These are phyloP conservation scores for Patella vulgata DNA, from an alignment of 1,140 invertebrate species.

Conservation along the genomic window DNA sequence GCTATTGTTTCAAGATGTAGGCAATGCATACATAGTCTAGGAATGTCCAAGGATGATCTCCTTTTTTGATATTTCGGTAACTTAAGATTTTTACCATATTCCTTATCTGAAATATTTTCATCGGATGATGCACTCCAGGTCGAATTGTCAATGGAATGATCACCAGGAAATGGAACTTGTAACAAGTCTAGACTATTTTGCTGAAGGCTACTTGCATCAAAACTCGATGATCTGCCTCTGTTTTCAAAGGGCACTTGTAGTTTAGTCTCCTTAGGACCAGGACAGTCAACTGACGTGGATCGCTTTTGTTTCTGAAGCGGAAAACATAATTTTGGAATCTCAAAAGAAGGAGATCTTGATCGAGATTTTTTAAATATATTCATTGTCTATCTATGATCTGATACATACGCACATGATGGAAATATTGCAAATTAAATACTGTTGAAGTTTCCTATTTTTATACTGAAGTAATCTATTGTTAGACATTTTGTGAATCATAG, in stretches of 20 bases:
- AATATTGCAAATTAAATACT: no score
- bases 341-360: constrained; percentile 49
- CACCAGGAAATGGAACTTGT: constrained; percentile 43
- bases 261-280: constrained; percentile 12
- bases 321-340: constrained; percentile 55
- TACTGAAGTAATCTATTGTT: no score
- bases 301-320: constrained; percentile 43
- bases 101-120: constrained; percentile 44
- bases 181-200: constrained; percentile 35
- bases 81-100: constrained; percentile 32
- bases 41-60: constrained; percentile 54
- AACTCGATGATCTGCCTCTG: constrained; percentile 51
- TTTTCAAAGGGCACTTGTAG: constrained; percentile 45
- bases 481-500: no score
- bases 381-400: no score
- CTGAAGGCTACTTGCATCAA: constrained; percentile 48
- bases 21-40: constrained; percentile 59
- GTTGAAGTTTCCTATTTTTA: no score
- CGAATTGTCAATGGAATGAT: constrained; percentile 36
- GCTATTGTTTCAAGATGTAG: constrained; percentile 66
- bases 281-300: constrained; percentile 43
- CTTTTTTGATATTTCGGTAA: constrained; percentile 42
- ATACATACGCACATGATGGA: no score
- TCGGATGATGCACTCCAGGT: constrained; percentile 45
- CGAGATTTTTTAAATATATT: constrained; percentile 51